phyloP scores from a whole-genome alignment of 2,888 invertebrate genomes.

The Rhimphoctona megacephalus region DNA sequence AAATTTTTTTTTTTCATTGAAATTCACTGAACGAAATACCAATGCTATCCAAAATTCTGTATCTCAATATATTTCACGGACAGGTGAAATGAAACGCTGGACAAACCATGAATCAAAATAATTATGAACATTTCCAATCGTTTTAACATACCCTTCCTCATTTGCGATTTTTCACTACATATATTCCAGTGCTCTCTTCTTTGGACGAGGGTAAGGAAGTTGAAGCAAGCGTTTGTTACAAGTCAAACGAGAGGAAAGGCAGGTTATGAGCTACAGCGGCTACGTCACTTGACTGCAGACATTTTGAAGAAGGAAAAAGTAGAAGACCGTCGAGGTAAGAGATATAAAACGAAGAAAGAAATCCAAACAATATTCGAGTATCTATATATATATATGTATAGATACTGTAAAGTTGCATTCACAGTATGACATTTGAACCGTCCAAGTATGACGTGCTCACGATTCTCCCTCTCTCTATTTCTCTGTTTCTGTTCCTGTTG shows the following conservation, averaged over 20 bases:
- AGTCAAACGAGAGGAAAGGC: conserved; percentile 28
- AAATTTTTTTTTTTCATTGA: neutral
- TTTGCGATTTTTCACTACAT: neutral
- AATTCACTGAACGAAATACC: neutral
- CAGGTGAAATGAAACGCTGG: neutral
- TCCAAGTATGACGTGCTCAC: conserved; percentile 62
- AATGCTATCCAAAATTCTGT: neutral
- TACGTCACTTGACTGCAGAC: conserved; percentile 44
- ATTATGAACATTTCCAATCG: neutral
- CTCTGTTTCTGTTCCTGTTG: conserved; percentile 15
- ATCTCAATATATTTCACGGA: neutral
- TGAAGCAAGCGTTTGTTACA: conserved; percentile 23
- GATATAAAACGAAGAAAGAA: conserved; percentile 31
- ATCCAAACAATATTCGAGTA: conserved; percentile 6
- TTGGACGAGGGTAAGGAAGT: neutral
- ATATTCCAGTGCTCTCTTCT: neutral
- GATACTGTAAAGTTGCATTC: neutral
- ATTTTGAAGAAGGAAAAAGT: conserved; percentile 67
- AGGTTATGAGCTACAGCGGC: neutral
- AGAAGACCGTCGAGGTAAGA: conserved; percentile 16
- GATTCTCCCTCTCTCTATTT: conserved; percentile 34
- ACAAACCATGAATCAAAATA: neutral
- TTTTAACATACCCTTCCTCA: neutral
- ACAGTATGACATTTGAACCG: conserved; percentile 44
- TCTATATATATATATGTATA: conserved; percentile 13